These are phyloP conservation scores for Linhomoeus sp. DNA, from an alignment of 2,888 invertebrate genomes.

Conservation along the genomic window DNA sequence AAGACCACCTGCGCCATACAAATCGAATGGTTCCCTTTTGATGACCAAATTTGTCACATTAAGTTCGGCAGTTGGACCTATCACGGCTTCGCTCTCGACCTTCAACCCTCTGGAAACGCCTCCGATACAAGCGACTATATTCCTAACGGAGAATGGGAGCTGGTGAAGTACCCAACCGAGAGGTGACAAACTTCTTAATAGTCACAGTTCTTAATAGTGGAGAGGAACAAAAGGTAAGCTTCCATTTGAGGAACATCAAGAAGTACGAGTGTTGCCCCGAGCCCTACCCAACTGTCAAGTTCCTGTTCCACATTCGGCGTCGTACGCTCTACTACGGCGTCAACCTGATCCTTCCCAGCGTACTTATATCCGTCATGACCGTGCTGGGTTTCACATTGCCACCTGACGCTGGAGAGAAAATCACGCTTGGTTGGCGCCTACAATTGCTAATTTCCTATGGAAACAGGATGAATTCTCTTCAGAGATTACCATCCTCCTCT, in stretches of 20 bases:
- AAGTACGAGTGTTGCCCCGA: slow-evolving; percentile 51
- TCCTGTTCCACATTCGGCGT: slow-evolving; percentile 80
- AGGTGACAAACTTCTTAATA: no score
- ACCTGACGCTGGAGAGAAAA: slow-evolving; percentile 94
- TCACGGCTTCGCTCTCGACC: slow-evolving; percentile 38
- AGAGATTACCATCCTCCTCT: slow-evolving; percentile 39
- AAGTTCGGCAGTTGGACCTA: slow-evolving; percentile 93
- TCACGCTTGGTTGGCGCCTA: slow-evolving; percentile 88
- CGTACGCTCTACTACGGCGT: slow-evolving; percentile 96
- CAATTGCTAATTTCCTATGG: no score
- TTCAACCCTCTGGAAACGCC: slow-evolving; percentile 6
- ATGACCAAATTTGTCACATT: slow-evolving; percentile 47
- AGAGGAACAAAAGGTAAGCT: no score
- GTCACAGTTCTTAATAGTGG: no score
- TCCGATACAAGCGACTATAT: slow-evolving; percentile 17
- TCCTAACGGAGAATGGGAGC: slow-evolving; percentile 19
- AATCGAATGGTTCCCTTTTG: slow-evolving; percentile 97
- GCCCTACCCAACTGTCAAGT: slow-evolving; percentile 63
- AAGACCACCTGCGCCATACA: slow-evolving; percentile 4
- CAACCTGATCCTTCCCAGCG: slow-evolving; percentile 95
- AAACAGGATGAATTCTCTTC: no score
- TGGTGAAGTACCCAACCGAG: slow-evolving; percentile 5
- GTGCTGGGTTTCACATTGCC: slow-evolving; percentile 90
- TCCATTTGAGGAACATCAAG: no score
- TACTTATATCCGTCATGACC: slow-evolving; percentile 95